Base-by-base conservation (phyloP, 2,888 invertebrate species). In the Tetranychus piercei region DNA sequence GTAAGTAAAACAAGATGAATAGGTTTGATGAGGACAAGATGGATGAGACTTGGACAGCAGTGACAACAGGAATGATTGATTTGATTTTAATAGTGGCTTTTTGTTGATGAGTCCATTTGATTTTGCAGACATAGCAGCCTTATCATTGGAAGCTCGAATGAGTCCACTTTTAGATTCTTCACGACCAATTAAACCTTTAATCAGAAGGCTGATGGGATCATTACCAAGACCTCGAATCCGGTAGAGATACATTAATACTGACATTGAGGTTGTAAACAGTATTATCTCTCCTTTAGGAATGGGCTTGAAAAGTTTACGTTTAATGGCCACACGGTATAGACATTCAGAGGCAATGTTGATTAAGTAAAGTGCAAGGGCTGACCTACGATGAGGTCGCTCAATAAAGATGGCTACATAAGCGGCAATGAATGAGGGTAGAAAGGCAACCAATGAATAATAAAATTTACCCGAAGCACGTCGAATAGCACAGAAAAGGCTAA, bases 361-460 rank as follows among this genome's bases (percentile, higher is more conserved):
- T 44, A 73, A 43, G 74, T 75, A 75, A n/a, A 75, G 15, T n/a
- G 75, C 75, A n/a, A 75, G 23, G 6, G 75, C 71, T 44, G 65
- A 45, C n/a, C 74, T 69, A 22, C 75, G 74, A 15, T 45, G 55
- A 34, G 23, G 45, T 45, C 69, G 34, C 71, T 75, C 75, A 8
- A 75, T 75, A 7, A 18, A 43, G 9, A 75, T 44, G 9, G 75
- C 69, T 6, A 70, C 45, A 83, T 20, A 88, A 85, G 80, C 89
- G 88, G 18, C 89, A 18, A 67, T 18, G n/a, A 67, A 67, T 67
- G 67, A 67, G 20, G 75, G 75, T n/a, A 73, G 20, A 65, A 64
- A 74, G 15, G 71, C 67, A 15, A 55, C 44, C n/a, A 75, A 1
- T 64, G 69, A 64, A 67, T 74, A 75, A 65, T 75, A 75, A 72